Percentiles rank a stretch among this genome's conserved stretches.
Evolutionary conservation across 2,113 vertebrate species (phyloP).

Genomic region (Telmatochromis sp.): DNA sequence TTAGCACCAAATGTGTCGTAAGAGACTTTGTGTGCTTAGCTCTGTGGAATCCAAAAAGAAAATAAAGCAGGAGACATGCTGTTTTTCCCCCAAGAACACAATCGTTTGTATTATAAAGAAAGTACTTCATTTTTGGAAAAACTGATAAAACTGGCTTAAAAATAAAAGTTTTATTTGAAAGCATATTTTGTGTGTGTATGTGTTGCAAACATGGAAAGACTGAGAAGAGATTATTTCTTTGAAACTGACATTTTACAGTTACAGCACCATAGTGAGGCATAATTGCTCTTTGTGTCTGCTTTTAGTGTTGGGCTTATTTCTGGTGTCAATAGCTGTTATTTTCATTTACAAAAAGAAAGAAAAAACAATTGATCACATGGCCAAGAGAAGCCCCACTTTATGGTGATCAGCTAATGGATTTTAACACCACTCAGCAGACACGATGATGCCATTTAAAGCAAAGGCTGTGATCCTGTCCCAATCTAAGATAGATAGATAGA

Average conservation of each 20-base stretch:
- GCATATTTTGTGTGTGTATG: not conserved
- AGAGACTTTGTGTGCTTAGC: not conserved
- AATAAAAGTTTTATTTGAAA: not conserved
- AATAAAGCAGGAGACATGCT: not conserved
- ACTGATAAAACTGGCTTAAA: not conserved
- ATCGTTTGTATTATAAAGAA: not conserved
- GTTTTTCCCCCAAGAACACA: not conserved
- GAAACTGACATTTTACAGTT: not conserved
- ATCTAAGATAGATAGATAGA: not conserved
- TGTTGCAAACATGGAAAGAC: not conserved
- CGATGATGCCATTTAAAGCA: not conserved
- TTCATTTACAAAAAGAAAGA: not conserved
- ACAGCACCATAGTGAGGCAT: not conserved
- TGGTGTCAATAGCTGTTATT: not conserved
- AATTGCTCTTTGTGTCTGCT: not conserved
- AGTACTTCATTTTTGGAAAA: not conserved
- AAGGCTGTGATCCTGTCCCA: not conserved
- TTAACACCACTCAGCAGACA: not conserved
- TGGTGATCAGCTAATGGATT: constrained; percentile 16
- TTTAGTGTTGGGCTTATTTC: not conserved
- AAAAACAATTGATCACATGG: not conserved
- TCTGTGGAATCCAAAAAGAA: not conserved
- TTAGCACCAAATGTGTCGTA: not conserved
- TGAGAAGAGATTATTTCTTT: not conserved
- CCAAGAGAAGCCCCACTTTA: not conserved